Conservation (phyloP, 1,140 invertebrate genomes). For the Brachionus rotundiformis region DNA sequence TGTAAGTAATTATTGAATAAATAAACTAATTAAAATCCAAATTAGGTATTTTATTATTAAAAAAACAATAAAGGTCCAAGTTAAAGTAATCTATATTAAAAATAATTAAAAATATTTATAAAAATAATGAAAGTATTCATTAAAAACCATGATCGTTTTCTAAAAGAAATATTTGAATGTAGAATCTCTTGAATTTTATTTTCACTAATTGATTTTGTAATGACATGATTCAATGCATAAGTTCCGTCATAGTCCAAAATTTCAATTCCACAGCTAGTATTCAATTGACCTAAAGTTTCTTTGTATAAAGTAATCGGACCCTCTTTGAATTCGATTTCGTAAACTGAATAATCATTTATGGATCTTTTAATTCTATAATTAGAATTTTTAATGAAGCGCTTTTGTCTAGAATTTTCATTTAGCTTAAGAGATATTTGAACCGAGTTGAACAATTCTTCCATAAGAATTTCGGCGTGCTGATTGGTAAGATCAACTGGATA, state of each 20-base stretch:
- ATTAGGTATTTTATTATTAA: too few relatives aligned
- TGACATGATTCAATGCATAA: background rate
- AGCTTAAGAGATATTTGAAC: background rate
- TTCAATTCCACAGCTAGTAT: background rate
- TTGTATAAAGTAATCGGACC: background rate
- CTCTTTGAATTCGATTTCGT: background rate
- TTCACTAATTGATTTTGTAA: background rate
- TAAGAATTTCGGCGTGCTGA: background rate
- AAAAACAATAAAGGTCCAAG: too few relatives aligned
- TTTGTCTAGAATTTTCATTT: background rate
- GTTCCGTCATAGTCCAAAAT: conserved; percentile 4
- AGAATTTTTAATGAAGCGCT: background rate
- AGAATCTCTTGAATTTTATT: background rate
- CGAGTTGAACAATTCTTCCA: background rate
- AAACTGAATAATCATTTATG: background rate
- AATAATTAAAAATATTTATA: background rate
- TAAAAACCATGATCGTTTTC: background rate
- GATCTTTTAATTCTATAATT: background rate
- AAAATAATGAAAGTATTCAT: background rate
- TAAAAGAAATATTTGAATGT: background rate
- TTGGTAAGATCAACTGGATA: background rate
- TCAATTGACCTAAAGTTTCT: background rate
- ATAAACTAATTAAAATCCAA: too few relatives aligned
- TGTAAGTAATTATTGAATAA: too few relatives aligned
- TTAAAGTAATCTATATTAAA: too few relatives aligned